These are phyloP conservation scores for Morone saxatilis DNA, from an alignment of 2,113 vertebrate genomes.

Conservation along the genomic window DNA sequence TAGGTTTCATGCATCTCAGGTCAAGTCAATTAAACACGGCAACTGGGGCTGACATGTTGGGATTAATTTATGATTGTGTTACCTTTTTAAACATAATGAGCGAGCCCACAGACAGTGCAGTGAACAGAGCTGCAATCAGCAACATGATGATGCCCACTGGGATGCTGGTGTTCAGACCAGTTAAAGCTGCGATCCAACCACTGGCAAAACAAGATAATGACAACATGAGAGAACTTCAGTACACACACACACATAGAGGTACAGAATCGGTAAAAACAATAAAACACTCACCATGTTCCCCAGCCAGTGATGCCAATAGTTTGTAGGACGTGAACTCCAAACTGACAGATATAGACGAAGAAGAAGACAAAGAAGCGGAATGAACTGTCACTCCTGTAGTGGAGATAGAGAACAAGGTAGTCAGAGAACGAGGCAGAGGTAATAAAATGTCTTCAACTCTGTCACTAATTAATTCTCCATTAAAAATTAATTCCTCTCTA, in stretches of 20 bases:
- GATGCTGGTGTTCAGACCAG: slow-evolving; percentile 93
- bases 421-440: background rate
- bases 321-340: slow-evolving; percentile 96
- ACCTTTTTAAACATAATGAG: slow-evolving; percentile 99
- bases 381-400: slow-evolving; percentile 96
- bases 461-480: background rate
- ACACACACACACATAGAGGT: background rate
- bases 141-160: slow-evolving; percentile 99
- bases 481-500: background rate
- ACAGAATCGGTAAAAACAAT: background rate
- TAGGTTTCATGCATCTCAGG: background rate
- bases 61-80: slow-evolving; percentile 33
- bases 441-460: background rate
- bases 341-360: slow-evolving; percentile 99
- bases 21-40: background rate
- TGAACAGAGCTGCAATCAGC: slow-evolving; percentile 96
- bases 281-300: slow-evolving; percentile 93
- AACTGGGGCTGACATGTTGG: background rate
- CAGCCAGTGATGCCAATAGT: slow-evolving; percentile 95
- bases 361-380: slow-evolving; percentile 99
- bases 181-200: slow-evolving; percentile 98
- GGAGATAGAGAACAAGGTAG: slow-evolving; percentile 35
- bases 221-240: background rate
- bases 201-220: slow-evolving; percentile 76
- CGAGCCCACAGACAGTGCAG: slow-evolving; percentile 95